Conservation (phyloP, 2,113 vertebrate genomes). For the Jaculus jaculus region DNA sequence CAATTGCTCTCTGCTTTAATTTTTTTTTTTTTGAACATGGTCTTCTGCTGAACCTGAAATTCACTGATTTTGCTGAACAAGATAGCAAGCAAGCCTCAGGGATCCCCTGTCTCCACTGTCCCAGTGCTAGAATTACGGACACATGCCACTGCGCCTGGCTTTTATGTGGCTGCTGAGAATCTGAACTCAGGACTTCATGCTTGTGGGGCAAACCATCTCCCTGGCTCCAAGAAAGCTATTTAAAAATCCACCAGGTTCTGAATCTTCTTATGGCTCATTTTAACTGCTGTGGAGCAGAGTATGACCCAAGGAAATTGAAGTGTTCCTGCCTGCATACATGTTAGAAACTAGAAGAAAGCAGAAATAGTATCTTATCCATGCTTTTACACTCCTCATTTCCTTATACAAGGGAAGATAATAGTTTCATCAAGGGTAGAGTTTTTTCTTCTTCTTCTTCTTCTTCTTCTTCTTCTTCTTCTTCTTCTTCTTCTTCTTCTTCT, state of each 20-base stretch:
- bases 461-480: no score
- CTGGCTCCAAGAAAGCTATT: no score
- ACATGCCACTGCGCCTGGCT: not conserved
- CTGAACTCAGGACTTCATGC: not conserved
- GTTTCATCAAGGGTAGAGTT: not conserved
- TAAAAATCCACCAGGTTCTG: not conserved
- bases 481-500: no score
- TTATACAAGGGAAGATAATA: conserved; percentile 39
- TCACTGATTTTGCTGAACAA: not conserved
- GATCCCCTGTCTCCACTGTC: not conserved
- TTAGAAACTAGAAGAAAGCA: conserved; percentile 27
- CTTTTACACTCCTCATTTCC: not conserved
- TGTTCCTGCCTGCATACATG: conserved; percentile 19
- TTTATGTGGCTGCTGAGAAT: not conserved
- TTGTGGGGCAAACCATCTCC: not conserved
- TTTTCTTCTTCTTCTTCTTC: not conserved
- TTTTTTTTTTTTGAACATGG: no score
- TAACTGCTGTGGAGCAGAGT: not conserved
- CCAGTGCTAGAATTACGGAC: no score
- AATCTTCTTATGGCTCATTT: not conserved
- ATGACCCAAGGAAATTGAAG: not conserved
- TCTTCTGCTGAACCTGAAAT: no score
- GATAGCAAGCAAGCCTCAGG: not conserved
- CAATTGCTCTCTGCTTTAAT: no score
- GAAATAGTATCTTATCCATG: not conserved